Percentiles rank a stretch among this genome's conserved stretches.
Conservation (phyloP, 2,113 vertebrate genomes). For the Ovibos moschatus region DNA sequence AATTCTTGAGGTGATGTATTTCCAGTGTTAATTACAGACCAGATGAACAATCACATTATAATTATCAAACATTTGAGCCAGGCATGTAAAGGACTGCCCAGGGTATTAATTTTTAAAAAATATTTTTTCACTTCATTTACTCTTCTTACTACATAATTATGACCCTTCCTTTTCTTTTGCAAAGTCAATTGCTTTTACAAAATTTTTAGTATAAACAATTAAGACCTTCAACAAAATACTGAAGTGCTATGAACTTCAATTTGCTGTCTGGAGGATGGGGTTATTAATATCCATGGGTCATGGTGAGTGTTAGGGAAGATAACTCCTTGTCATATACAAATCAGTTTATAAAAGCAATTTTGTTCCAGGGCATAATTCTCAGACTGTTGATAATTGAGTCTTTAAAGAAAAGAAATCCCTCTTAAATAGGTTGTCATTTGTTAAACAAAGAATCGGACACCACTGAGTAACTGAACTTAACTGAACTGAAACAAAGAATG, state of each 20-base stretch:
- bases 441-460: neutral
- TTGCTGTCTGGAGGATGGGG: neutral
- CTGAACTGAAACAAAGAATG: neutral
- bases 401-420: neutral
- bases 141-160: neutral
- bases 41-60: neutral
- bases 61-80: neutral
- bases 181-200: neutral
- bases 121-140: neutral
- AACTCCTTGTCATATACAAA: neutral
- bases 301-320: neutral
- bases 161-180: neutral
- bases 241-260: neutral
- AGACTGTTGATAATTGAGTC: neutral
- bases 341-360: neutral
- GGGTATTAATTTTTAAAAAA: neutral
- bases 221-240: neutral
- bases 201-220: constrained; percentile 4
- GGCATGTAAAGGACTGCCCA: neutral
- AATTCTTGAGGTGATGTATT: neutral
- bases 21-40: neutral
- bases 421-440: neutral
- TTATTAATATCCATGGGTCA: neutral
- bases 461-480: neutral
- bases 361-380: neutral